Evolutionary conservation across 2,888 invertebrate species (phyloP).

Genomic region (Magallana nippona): DNA sequence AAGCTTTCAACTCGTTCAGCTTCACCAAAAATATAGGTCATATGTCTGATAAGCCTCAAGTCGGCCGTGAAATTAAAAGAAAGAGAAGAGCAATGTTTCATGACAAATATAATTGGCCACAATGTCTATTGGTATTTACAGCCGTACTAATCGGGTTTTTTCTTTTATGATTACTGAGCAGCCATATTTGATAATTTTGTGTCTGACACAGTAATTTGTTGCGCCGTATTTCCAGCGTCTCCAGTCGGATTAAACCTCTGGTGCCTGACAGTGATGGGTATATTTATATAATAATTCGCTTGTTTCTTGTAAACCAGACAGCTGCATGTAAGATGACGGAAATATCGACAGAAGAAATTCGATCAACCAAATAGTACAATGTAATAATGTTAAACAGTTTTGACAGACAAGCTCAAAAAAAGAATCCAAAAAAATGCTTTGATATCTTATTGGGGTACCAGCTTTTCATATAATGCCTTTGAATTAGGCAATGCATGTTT

Average conservation of each 20-base stretch:
- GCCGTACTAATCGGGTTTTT: background rate
- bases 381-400: too few relatives aligned
- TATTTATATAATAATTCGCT: background rate
- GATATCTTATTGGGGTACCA: too few relatives aligned
- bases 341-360: too few relatives aligned
- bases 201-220: conserved; percentile 11
- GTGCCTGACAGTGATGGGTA: background rate
- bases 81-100: background rate
- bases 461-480: too few relatives aligned
- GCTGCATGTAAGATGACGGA: background rate
- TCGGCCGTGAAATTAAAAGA: conserved; percentile 1
- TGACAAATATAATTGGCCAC: background rate
- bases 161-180: background rate
- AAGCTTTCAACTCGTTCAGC: background rate
- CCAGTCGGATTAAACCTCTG: background rate
- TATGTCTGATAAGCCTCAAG: background rate
- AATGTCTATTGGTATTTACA: background rate
- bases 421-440: too few relatives aligned
- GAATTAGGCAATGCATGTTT: too few relatives aligned
- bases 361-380: too few relatives aligned
- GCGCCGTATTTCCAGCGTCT: background rate
- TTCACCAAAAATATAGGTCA: background rate
- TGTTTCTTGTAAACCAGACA: conserved; percentile 14
- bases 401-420: too few relatives aligned
- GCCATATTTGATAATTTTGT: background rate